Percentiles rank a stretch among this genome's conserved stretches.
Evolutionary conservation across 2,888 invertebrate species (phyloP).

Genomic region (Amiota mariae): DNA sequence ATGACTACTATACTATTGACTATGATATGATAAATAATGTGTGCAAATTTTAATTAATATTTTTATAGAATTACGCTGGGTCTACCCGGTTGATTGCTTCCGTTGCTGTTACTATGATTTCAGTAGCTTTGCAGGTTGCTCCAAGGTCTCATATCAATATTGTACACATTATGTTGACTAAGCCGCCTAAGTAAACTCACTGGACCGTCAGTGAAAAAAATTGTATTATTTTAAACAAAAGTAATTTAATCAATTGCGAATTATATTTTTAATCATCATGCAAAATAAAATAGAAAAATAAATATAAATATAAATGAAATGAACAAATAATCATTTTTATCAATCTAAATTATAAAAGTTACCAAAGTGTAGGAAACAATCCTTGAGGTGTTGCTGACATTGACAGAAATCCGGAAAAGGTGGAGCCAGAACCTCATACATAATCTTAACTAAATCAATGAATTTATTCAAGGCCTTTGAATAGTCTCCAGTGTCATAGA

Average conservation of each 20-base stretch:
- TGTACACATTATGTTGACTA: constrained; percentile 41
- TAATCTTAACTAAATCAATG: constrained; percentile 79
- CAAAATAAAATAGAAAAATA: background rate
- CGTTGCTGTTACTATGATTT: constrained; percentile 55
- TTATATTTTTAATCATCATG: constrained; percentile 1
- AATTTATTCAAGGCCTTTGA: constrained; percentile 80
- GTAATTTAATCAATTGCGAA: background rate
- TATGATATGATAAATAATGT: background rate
- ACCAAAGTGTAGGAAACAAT: constrained; percentile 81
- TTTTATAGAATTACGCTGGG: constrained; percentile 47
- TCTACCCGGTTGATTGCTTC: constrained; percentile 51
- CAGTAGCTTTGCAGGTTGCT: constrained; percentile 57
- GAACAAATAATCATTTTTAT: background rate
- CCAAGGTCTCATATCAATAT: constrained; percentile 44
- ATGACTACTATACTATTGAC: constrained; percentile 5
- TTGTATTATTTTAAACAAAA: background rate
- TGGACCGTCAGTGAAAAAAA: background rate
- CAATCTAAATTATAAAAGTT: constrained; percentile 64
- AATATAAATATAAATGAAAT: constrained; percentile 10
- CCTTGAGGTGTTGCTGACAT: constrained; percentile 82
- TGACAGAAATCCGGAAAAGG: constrained; percentile 85
- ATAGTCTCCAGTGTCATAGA: constrained; percentile 78
- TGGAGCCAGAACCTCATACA: constrained; percentile 80
- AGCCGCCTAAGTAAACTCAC: background rate
- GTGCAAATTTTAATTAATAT: background rate